Conservation (phyloP, 2,888 invertebrate species). For the Pilophorus perplexus region DNA sequence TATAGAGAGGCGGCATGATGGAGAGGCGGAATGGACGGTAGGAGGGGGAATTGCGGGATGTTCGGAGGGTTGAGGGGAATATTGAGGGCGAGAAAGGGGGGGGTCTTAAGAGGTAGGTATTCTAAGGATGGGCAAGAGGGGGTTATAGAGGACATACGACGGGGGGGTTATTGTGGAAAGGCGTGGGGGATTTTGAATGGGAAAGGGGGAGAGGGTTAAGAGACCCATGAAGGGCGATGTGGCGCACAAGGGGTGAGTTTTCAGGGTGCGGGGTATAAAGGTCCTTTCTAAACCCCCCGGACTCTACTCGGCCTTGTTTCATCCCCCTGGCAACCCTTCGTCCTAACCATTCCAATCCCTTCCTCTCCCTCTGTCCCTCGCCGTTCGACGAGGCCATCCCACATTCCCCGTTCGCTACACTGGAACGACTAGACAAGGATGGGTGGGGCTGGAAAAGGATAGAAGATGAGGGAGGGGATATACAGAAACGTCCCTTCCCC, state of each 20-base stretch:
- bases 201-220: neutral
- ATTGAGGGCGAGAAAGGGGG: too few relatives aligned
- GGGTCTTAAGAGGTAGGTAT: too few relatives aligned
- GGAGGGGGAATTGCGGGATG: too few relatives aligned
- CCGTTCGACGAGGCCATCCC: neutral
- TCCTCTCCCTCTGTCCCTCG: neutral
- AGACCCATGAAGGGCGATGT: slow-evolving; percentile 6
- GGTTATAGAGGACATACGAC: too few relatives aligned
- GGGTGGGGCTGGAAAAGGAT: slow-evolving; percentile 17
- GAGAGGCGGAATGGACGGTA: neutral
- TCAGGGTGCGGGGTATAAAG: slow-evolving; percentile 7
- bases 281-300: slow-evolving; percentile 7
- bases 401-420: neutral
- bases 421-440: neutral
- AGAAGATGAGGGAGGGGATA: slow-evolving; percentile 4
- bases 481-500: neutral
- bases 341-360: slow-evolving; percentile 1
- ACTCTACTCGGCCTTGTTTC: neutral
- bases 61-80: too few relatives aligned
- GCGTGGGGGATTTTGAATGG: too few relatives aligned
- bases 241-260: too few relatives aligned
- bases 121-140: too few relatives aligned
- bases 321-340: slow-evolving; percentile 6
- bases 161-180: too few relatives aligned
- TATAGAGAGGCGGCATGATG: neutral